A percentile compares a stretch with the other conserved stretches of the same genome.
Evolutionary conservation across 2,797 vertebrate species (phyloP).

Genomic region (Muraenolepis orangiensis): DNA sequence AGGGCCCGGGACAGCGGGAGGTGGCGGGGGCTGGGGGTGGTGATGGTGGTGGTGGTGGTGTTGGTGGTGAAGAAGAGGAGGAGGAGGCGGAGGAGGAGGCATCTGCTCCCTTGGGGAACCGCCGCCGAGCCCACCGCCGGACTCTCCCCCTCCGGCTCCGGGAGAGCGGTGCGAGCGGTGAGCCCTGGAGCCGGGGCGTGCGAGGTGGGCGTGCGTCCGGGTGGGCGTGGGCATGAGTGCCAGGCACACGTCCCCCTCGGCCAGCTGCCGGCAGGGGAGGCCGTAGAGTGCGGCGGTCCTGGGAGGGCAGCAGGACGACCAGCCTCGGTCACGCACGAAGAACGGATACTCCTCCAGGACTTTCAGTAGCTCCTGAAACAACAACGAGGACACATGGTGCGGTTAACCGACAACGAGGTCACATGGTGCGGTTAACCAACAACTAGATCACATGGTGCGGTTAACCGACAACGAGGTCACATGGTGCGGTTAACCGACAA

Average conservation of each 20-base stretch:
- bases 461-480: no score
- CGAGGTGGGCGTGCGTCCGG: constrained; percentile 46
- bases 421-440: no score
- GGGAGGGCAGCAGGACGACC: constrained; percentile 80
- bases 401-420: no score
- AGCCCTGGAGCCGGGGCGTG: constrained; percentile 44
- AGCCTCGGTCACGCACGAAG: constrained; percentile 77
- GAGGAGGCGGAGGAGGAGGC: constrained; percentile 65
- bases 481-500: no score
- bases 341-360: constrained; percentile 82
- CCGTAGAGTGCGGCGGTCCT: constrained; percentile 75
- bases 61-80: constrained; percentile 39
- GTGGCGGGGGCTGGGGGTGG: constrained; percentile 27
- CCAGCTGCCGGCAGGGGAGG: constrained; percentile 74
- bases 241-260: constrained; percentile 75
- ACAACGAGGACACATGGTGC: constrained; percentile 18
- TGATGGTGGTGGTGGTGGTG: constrained; percentile 28
- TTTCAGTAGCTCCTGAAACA: constrained; percentile 76
- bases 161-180: constrained; percentile 46
- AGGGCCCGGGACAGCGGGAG: constrained; percentile 20
- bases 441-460: no score
- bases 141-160: constrained; percentile 44
- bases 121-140: constrained; percentile 20
- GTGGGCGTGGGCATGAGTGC: constrained; percentile 70
- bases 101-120: constrained; percentile 60